Evolutionary conservation across 2,113 vertebrate species (phyloP).

Genomic region (Ceratotherium simum): DNA sequence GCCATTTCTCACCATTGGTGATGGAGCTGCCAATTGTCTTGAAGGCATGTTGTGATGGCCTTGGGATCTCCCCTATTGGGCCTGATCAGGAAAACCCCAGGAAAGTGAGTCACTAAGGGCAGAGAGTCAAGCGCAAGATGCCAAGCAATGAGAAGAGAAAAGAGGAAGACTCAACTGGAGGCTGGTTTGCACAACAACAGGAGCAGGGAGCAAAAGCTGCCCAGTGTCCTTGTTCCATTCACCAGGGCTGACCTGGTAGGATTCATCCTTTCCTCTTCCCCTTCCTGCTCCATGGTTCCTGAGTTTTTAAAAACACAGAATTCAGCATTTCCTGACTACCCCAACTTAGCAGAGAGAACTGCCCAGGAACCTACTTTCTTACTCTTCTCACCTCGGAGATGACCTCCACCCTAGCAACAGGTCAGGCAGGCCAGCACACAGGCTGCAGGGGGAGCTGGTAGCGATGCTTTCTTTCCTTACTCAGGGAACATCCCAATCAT

Average conservation of each 20-base stretch:
- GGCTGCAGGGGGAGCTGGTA: neutral
- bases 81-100: constrained; percentile 54
- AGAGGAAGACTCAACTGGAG: neutral
- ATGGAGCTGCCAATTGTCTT: constrained; percentile 19
- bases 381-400: neutral
- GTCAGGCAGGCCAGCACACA: too few relatives aligned
- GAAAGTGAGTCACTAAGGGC: neutral
- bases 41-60: neutral
- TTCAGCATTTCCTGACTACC: neutral
- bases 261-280: neutral
- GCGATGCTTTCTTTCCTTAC: neutral
- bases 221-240: too few relatives aligned
- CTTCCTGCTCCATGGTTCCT: neutral
- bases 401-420: neutral
- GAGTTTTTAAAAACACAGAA: neutral
- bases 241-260: neutral
- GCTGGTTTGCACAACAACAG: neutral
- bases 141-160: neutral
- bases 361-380: neutral
- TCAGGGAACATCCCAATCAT: neutral
- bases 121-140: constrained; percentile 21
- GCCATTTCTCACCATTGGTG: constrained; percentile 17
- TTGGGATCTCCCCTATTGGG: neutral
- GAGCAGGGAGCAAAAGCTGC: neutral
- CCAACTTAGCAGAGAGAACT: neutral